These are phyloP conservation scores for Ceramica pisi DNA, from an alignment of 2,888 invertebrate genomes.

Conservation along the genomic window DNA sequence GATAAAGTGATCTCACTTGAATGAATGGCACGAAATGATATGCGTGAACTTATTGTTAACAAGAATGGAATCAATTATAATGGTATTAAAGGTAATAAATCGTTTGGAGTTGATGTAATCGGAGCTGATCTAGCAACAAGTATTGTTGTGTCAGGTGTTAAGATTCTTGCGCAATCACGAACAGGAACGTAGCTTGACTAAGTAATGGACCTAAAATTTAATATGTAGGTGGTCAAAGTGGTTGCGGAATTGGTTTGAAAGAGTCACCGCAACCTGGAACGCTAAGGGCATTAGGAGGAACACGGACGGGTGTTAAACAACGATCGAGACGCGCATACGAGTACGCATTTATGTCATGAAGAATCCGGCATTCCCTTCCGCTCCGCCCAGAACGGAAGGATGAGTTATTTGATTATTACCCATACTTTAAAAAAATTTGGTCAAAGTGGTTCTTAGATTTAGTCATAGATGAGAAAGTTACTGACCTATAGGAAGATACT, in stretches of 20 bases:
- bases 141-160: conserved; percentile 45
- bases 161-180: conserved; percentile 37
- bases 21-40: conserved; percentile 48
- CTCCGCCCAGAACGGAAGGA: too few relatives aligned
- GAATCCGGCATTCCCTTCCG: too few relatives aligned
- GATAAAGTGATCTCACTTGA: conserved; percentile 62
- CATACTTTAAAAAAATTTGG: too few relatives aligned
- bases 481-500: not conserved
- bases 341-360: too few relatives aligned
- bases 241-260: too few relatives aligned
- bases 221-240: not conserved
- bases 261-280: too few relatives aligned
- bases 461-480: not conserved
- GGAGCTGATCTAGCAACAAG: conserved; percentile 45
- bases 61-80: conserved; percentile 57
- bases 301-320: too few relatives aligned
- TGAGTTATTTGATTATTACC: too few relatives aligned
- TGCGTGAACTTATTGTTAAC: conserved; percentile 57
- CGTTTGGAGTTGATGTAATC: conserved; percentile 50
- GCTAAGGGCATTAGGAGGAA: too few relatives aligned
- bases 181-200: conserved; percentile 16
- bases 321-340: too few relatives aligned
- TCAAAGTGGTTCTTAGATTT: not conserved
- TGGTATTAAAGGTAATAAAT: conserved; percentile 53
- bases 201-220: conserved; percentile 1